phyloP scores from a whole-genome alignment of 2,113 vertebrate species.

The Psettodes erumei region DNA sequence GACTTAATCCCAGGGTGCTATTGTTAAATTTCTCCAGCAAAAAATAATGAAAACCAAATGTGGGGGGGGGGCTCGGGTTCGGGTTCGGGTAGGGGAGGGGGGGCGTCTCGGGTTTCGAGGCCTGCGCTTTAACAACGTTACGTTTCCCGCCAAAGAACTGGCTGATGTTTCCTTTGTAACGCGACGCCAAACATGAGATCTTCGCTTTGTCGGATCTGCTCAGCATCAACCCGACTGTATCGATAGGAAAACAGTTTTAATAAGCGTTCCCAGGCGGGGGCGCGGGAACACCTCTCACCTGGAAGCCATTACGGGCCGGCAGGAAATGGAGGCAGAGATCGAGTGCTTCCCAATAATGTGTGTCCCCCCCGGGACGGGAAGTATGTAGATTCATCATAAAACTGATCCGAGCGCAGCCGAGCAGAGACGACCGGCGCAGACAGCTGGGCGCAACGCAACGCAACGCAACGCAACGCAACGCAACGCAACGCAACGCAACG shows the following conservation, averaged over 20 bases:
- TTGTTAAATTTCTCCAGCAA: conserved; percentile 74
- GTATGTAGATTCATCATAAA: conserved; percentile 82
- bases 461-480: no score
- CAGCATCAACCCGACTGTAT: conserved; percentile 82
- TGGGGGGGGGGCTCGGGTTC: conserved; percentile 45
- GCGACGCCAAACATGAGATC: conserved; percentile 84
- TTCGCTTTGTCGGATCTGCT: conserved; percentile 83
- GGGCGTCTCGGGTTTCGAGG: conserved; percentile 78
- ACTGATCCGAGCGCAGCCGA: conserved; percentile 57
- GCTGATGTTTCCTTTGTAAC: conserved; percentile 82
- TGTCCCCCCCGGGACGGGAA: conserved; percentile 62
- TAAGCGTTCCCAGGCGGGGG: conserved; percentile 76
- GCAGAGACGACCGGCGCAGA: conserved; percentile 62
- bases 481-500: no score
- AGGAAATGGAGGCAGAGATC: conserved; percentile 80
- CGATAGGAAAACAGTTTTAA: conserved; percentile 83
- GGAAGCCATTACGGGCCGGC: conserved; percentile 80
- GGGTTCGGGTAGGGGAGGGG: no score
- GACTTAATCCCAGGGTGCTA: conserved; percentile 84
- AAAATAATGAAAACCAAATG: conserved; percentile 85
- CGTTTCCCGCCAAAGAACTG: conserved; percentile 81
- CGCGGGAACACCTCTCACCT: conserved; percentile 79
- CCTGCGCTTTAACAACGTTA: conserved; percentile 76
- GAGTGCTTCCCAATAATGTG: conserved; percentile 77
- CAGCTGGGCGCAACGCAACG: conserved; percentile 70